phyloP scores from a whole-genome alignment of 2,888 invertebrate species.

The Ochropleura leucogaster region DNA sequence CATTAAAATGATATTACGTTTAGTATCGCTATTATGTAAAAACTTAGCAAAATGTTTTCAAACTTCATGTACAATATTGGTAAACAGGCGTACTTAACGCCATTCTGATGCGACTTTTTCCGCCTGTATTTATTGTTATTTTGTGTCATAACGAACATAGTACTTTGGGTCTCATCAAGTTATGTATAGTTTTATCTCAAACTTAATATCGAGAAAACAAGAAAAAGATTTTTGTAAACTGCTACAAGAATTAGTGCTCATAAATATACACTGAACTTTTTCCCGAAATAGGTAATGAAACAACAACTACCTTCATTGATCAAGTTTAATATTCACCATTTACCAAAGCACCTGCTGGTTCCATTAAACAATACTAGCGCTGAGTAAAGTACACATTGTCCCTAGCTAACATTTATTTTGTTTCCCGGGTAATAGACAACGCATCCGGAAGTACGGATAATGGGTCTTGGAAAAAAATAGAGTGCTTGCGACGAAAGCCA shows the following conservation, averaged over 20 bases:
- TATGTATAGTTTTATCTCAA: background rate
- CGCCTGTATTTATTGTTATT: background rate
- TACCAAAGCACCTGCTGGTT: constrained; percentile 31
- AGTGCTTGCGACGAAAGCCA: constrained; percentile 63
- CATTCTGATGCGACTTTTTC: background rate
- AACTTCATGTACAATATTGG: too few relatives aligned
- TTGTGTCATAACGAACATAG: background rate
- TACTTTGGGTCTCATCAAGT: background rate
- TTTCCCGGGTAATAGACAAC: constrained; percentile 67
- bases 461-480: constrained; percentile 66
- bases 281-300: constrained; percentile 14
- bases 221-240: background rate
- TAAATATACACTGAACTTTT: background rate
- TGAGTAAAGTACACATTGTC: constrained; percentile 52
- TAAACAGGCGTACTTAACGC: too few relatives aligned
- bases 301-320: background rate
- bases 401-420: constrained; percentile 58
- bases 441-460: constrained; percentile 65
- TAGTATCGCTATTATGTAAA: background rate
- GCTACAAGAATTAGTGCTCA: background rate
- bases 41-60: background rate
- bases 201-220: background rate
- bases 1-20: constrained; percentile 3
- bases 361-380: constrained; percentile 44
- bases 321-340: constrained; percentile 22